These are phyloP conservation scores for Mongoloraphidia duomilia DNA, from an alignment of 2,888 invertebrate species.

Conservation along the genomic window DNA sequence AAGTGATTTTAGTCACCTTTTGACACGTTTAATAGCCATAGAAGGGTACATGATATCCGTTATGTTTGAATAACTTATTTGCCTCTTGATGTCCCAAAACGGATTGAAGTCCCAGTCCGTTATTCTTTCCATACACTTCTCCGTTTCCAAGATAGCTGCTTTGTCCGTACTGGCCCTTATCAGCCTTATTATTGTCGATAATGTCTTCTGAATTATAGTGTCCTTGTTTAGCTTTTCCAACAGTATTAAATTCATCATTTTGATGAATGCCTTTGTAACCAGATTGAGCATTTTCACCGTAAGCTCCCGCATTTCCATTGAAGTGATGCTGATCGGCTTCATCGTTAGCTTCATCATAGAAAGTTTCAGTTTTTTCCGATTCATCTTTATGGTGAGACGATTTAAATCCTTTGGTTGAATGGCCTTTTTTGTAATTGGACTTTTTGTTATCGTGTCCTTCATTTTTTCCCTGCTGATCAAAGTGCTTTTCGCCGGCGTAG, in stretches of 20 bases:
- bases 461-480: conserved; percentile 40
- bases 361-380: conserved; percentile 47
- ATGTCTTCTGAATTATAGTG: conserved; percentile 40
- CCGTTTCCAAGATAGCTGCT: conserved; percentile 43
- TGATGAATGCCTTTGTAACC: conserved; percentile 45
- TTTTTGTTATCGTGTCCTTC: conserved; percentile 40
- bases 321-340: conserved; percentile 43
- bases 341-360: conserved; percentile 49
- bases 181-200: conserved; percentile 41
- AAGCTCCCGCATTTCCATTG: conserved; percentile 40
- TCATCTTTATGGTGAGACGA: conserved; percentile 51
- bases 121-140: conserved; percentile 40
- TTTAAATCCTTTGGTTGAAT: conserved; percentile 51
- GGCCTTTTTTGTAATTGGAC: conserved; percentile 47
- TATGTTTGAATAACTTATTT: conserved; percentile 39
- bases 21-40: conserved; percentile 17
- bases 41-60: conserved; percentile 39
- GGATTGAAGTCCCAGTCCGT: conserved; percentile 44
- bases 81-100: conserved; percentile 46
- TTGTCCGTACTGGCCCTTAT: conserved; percentile 44
- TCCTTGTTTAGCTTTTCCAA: conserved; percentile 42
- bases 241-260: conserved; percentile 40
- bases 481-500: conserved; percentile 41
- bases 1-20: no score
- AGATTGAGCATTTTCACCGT: conserved; percentile 40